Base-by-base conservation (phyloP, 2,113 vertebrate genomes). In the Plectropomus leopardus region DNA sequence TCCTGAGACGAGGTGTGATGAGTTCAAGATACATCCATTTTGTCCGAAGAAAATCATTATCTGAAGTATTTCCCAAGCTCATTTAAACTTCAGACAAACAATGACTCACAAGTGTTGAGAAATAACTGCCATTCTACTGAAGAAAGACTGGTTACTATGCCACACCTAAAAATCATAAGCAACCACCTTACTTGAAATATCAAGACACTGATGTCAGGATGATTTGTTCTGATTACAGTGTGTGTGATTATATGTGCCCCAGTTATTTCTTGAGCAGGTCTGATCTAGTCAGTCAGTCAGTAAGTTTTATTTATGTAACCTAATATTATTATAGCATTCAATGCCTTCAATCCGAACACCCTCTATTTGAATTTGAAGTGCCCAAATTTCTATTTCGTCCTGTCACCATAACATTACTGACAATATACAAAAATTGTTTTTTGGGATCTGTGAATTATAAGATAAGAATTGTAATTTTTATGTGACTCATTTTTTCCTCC, bases 1-100 rank as follows among this genome's bases (percentile, higher is more conserved):
- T 55, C 14, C 55, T 28, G 30, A 76, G 53, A 55, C 16, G 48
- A 82, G 47, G 30, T 59, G 36, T 60, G 47, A 73, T 61, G 64
- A 67, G 51, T 61, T 80, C 57, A 28, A 57, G 60, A 67, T 54
- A 70, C 59, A 63, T 44, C 65, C 4, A 19, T 57, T 84, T 48
- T 50, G 55, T 50, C 48, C 10, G 63, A 75, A 24, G 36, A 53
- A 53, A 70, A 58, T 51, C 42, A 13, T 53, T 45, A 58, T 67
- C 48, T 36, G 53, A 67, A 53, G 47, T 17, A n/a, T 53, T 34
- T 45, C n/a, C 54, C 34, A 50, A 70, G 66, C 40, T 42, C 23
- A 47, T 76, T 57, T 65, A 10, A 68, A 26, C 23, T 54, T 76
- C 11, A 48, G 26, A 19, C 13, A 32, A 17, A 24, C n/a, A 50